phyloP scores from a whole-genome alignment of 2,888 invertebrate genomes.

The Ischnus inquisitorius region DNA sequence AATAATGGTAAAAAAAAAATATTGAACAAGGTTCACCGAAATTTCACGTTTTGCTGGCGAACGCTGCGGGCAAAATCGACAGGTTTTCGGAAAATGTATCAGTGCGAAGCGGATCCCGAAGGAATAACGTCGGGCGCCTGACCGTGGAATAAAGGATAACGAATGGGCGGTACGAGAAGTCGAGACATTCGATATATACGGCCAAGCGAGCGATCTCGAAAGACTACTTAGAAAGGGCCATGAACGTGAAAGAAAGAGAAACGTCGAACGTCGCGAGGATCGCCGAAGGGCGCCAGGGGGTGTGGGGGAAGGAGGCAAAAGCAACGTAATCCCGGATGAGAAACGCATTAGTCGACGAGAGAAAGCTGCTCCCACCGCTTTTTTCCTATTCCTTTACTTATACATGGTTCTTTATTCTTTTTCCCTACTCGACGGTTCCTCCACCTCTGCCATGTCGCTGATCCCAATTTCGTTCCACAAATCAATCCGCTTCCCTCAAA shows the following conservation, averaged over 20 bases:
- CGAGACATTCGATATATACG: conserved; percentile 59
- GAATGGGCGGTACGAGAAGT: conserved; percentile 48
- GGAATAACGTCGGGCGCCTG: conserved; percentile 44
- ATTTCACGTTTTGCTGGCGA: not conserved
- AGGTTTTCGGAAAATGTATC: conserved; percentile 3
- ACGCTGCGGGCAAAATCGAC: not conserved
- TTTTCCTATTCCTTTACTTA: conserved; percentile 11
- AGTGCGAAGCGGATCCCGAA: not conserved
- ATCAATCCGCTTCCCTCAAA: conserved; percentile 69
- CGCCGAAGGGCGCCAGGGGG: conserved; percentile 25
- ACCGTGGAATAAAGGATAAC: conserved; percentile 60
- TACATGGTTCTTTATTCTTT: conserved; percentile 21
- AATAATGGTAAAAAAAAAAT: not conserved
- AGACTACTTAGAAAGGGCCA: conserved; percentile 29
- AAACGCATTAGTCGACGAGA: conserved; percentile 81
- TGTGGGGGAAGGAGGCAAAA: conserved; percentile 19
- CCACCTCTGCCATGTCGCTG: conserved; percentile 33
- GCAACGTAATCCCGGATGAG: conserved; percentile 80
- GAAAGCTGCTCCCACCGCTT: conserved; percentile 24
- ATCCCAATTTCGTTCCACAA: conserved; percentile 67
- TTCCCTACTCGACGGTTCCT: conserved; percentile 8
- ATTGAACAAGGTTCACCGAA: not conserved
- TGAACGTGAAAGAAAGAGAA: conserved; percentile 14
- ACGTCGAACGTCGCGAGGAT: conserved; percentile 60
- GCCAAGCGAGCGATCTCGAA: conserved; percentile 41